Evolutionary conservation across 2,797 vertebrate species (phyloP), one percentile per base, ranked within the genome.

Genomic region (Myripristis murdjan): DNA sequence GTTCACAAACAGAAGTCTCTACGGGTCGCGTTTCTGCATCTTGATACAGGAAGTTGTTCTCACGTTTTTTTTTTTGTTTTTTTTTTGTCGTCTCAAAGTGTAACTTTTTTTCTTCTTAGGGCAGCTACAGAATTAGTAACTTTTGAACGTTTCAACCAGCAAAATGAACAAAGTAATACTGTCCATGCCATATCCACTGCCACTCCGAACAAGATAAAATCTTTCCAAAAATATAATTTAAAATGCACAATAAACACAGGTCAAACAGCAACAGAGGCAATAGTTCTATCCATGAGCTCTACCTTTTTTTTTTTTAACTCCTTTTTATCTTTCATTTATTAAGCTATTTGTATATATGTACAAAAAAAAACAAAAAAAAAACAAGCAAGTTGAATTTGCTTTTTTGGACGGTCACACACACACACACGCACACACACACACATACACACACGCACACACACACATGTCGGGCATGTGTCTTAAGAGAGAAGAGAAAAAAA

Each of bases 191-290:
- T 89, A 51, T 71, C 80, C 61, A 75, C 86, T 69, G 80, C 83
- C 84, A 79, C 81, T 89, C 72, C 72, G 75, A 82, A 78, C 71
- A 81, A 60, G 79, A 88, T 74, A 77, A 81, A 64, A 91, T 87
- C 55, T 82, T 84, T 81, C 70, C 61, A 87, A 92, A 85, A 90
- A 88, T 89, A 83, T 87, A 86, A 86, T 90, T 91, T 86, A 90
- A 93, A 91, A 94, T 84, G 86, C 92, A 95, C 92, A 92, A 92
- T 83, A 83, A 93, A 92, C 91, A 94, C 91, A 89, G 81, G 84
- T 91, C 87, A 77, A 92, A 94, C 93, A 93, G 94, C 91, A 93
- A 94, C 91, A 91, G 89, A 92, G 89, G 92, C 89, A 74, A 90
- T 57, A 89, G 75, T 77, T 93, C 91, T 93, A 93, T 79, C 73